phyloP scores from a whole-genome alignment of 1,140 invertebrate genomes.

The Olivierus martensii region DNA sequence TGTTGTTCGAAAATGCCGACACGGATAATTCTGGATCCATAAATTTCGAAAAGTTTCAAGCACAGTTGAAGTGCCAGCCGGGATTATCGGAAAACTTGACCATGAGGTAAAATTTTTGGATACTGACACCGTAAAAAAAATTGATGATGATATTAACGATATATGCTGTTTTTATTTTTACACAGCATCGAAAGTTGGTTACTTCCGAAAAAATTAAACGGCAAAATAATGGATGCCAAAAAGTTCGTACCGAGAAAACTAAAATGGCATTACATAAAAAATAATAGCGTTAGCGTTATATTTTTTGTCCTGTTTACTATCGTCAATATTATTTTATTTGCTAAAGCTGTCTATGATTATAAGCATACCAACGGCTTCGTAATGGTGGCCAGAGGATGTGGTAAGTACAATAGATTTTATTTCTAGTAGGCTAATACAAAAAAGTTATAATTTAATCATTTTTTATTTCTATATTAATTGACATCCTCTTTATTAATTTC shows the following conservation, averaged over 20 bases:
- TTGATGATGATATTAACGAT: too few relatives aligned
- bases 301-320: conserved; percentile 54
- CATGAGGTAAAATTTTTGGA: conserved; percentile 51
- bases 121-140: not conserved
- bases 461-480: too few relatives aligned
- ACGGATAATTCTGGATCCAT: conserved; percentile 62
- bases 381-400: conserved; percentile 71
- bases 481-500: too few relatives aligned
- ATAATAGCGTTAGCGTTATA: conserved; percentile 71
- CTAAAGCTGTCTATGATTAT: conserved; percentile 45
- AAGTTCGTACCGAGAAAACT: conserved; percentile 42
- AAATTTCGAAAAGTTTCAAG: conserved; percentile 73
- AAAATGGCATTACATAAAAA: conserved; percentile 50
- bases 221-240: not conserved
- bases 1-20: conserved; percentile 83
- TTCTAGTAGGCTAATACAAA: too few relatives aligned
- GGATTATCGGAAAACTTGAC: conserved; percentile 78
- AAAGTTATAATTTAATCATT: too few relatives aligned
- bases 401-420: too few relatives aligned
- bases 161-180: conserved; percentile 4
- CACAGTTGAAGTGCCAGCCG: conserved; percentile 70
- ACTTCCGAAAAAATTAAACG: conserved; percentile 17
- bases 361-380: conserved; percentile 50
- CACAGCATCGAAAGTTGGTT: conserved; percentile 26
- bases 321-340: conserved; percentile 61